phyloP scores from a whole-genome alignment of 2,113 vertebrate genomes.

The Poecilia latipinna region DNA sequence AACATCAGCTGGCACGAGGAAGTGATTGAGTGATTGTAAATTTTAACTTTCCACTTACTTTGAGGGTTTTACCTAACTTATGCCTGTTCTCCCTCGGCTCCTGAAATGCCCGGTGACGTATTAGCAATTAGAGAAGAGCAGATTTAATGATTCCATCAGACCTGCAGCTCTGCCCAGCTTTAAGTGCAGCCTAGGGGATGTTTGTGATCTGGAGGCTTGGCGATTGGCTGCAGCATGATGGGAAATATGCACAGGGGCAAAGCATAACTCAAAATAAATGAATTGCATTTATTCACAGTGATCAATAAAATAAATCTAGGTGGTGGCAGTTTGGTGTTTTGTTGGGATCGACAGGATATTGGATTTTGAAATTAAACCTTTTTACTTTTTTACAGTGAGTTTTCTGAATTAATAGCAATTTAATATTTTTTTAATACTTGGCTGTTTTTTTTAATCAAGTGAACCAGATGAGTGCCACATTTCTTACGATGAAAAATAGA shows the following conservation, averaged over 20 bases:
- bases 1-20: conserved; percentile 24
- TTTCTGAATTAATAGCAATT: not conserved
- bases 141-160: conserved; percentile 51
- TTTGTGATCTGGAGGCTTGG: conserved; percentile 15
- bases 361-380: not conserved
- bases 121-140: conserved; percentile 56
- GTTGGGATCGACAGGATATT: not conserved
- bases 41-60: conserved; percentile 26
- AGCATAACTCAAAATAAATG: conserved; percentile 7
- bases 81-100: conserved; percentile 5
- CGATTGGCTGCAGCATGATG: conserved; percentile 2
- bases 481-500: not conserved
- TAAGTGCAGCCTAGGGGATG: conserved; percentile 22
- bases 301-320: conserved; percentile 8
- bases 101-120: conserved; percentile 45
- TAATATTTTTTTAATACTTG: not conserved
- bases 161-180: conserved; percentile 8
- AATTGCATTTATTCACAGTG: conserved; percentile 18
- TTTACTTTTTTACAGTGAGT: not conserved
- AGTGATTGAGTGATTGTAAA: conserved; percentile 23
- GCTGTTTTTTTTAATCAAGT: not conserved
- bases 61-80: conserved; percentile 15
- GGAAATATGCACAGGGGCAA: not conserved
- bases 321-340: not conserved
- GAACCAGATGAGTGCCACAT: not conserved